Evolutionary conservation across 2,797 vertebrate genomes (phyloP), one percentile per base, ranked within the genome.

Genomic region (Rhinophrynus dorsalis): DNA sequence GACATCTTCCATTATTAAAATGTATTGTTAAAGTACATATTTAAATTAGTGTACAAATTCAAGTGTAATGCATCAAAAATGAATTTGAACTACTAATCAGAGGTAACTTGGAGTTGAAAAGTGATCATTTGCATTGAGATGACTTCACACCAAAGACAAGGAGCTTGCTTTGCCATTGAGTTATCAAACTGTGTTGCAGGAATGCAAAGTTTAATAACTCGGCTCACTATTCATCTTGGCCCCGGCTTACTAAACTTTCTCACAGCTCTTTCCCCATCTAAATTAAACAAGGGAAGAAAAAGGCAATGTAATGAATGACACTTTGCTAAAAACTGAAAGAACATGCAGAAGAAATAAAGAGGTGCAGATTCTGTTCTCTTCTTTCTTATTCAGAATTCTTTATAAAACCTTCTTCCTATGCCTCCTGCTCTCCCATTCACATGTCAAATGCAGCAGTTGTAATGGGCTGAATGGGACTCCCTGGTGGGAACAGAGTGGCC

Each of bases 401-500:
- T 75, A 62, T 72, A 68, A 63, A 50, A 58, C 40, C n/a, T 50
- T 59, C 65, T 33, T 58, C 50, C 65, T 63, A 23, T 62, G 64
- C 57, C 40, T 68, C 51, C 60, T 45, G 12, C 18, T 73, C 78
- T 81, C 55, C 58, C 86, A 89, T 87, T 88, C 86, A 91, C 83
- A 89, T 88, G 89, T 89, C 89, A 90, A 90, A 91, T 85, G 82
- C 88, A 79, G 82, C 83, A 81, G 78, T 87, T 87, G 74, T 87
- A 86, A 89, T 85, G 79, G 82, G 88, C 81, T 90, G 86, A 92
- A 90, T 90, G 86, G 81, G 83, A 81, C 88, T 89, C 86, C 88
- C 85, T 21, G 87, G 90, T 96, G 95, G 93, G 94, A 96, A 95
- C 84, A 63, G 82, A 56, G 83, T 93, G 92, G 92, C 94, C 93